Base-by-base conservation (phyloP, 2,888 invertebrate species). In the Tigriopus californicus region DNA sequence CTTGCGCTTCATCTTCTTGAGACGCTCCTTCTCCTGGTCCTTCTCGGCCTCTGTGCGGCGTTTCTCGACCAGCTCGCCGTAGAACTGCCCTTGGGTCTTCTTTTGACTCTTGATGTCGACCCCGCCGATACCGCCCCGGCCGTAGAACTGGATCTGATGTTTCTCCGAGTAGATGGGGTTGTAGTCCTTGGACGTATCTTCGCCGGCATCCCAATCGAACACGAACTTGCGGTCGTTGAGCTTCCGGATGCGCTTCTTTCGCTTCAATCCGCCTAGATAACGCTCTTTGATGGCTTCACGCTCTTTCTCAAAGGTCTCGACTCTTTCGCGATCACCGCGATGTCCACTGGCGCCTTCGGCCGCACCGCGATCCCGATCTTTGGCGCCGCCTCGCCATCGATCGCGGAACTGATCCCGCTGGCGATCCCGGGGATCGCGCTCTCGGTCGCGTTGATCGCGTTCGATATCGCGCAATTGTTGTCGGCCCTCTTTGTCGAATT, bases 181-280 rank as follows among this genome's bases (percentile, higher is more conserved):
- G 33, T 61, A 52, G 4, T 40, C 47, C 41, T 20, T 18, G 13
- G 94, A 91, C 0, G 98, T 99, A 68, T 99, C 98, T 72, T 99
- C 98, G 0, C 88, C 85, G 0, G 92, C 94, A 74, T 99, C 98
- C 98, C 98, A 99, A 73, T 99, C 98, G 72, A 99, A 99, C 0
- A 99, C 97, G 76, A 99, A 99, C 74, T 99, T 99, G 15, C 97
- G 77, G 70, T 99, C 98, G 73, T 98, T 98, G 47, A 98, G 74
- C 62, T 97, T 77, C 18, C 98, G 76, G 0, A 94, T 89, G 61
- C 95, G 76, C 68, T 91, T 91, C 69, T 92, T 91, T 62, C 73
- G 73, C 69, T 94, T 95, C 0, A 89, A 76, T 51, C 91, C 80
- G 0, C 97, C 97, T 56, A 97, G 75, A 70, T 97, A 97, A 5